phyloP scores from a whole-genome alignment of 2,888 invertebrate species.

The Drosophila ustulata region DNA sequence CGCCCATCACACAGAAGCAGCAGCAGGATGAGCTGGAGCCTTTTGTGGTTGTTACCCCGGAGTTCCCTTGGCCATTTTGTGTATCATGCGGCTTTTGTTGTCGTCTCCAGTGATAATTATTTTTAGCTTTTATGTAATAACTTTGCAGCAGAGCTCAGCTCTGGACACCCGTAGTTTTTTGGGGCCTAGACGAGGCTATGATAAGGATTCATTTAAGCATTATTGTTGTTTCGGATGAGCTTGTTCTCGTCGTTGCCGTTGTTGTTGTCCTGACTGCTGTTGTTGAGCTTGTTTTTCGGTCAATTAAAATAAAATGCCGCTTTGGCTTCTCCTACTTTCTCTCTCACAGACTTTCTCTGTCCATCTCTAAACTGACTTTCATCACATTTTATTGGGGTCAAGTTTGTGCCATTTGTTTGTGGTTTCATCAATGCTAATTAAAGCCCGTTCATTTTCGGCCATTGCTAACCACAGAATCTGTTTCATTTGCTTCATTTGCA shows the following conservation, averaged over 20 bases:
- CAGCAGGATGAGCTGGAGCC: conserved; percentile 20
- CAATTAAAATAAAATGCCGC: conserved; percentile 73
- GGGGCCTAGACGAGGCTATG: conserved; percentile 54
- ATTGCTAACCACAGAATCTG: conserved; percentile 39
- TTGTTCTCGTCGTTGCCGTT: conserved; percentile 25
- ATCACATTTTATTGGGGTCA: conserved; percentile 69
- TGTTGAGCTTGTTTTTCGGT: conserved; percentile 48
- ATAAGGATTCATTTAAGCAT: conserved; percentile 69
- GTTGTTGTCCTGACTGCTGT: conserved; percentile 29
- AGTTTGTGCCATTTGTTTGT: conserved; percentile 34
- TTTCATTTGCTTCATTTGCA: conserved; percentile 57
- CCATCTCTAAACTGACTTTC: conserved; percentile 27
- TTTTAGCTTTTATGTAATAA: conserved; percentile 79
- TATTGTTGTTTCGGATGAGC: conserved; percentile 9
- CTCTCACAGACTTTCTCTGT: background rate
- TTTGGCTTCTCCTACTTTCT: conserved; percentile 26
- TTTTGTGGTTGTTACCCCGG: background rate
- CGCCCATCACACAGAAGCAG: conserved; percentile 43
- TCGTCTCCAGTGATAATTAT: conserved; percentile 78
- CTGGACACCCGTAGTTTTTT: conserved; percentile 45
- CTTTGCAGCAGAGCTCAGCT: conserved; percentile 59
- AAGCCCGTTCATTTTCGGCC: conserved; percentile 35
- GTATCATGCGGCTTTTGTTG: conserved; percentile 62
- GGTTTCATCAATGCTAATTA: conserved; percentile 65
- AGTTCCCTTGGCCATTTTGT: conserved; percentile 14